Conservation (phyloP, 2,797 vertebrate species). For the Coendou prehensilis region DNA sequence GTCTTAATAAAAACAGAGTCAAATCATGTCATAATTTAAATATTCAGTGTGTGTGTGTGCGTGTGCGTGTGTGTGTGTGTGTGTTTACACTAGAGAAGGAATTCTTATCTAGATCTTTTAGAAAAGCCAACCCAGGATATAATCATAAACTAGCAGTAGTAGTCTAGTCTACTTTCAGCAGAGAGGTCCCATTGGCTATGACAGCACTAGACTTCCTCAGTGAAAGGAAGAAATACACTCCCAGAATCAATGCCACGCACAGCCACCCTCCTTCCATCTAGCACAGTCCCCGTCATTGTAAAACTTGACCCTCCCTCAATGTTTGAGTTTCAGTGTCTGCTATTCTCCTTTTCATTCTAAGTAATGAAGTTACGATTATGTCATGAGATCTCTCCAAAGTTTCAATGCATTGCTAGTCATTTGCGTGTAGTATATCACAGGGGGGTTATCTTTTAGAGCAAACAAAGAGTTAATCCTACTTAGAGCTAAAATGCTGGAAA, state of each 20-base stretch:
- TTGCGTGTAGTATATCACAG: not conserved
- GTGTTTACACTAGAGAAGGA: not conserved
- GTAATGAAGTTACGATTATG: not conserved
- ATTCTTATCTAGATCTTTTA: not conserved
- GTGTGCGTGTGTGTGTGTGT: too few relatives aligned
- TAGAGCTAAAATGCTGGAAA: not conserved
- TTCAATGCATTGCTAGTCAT: not conserved
- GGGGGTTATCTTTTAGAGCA: not conserved
- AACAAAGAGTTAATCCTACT: constrained; percentile 18
- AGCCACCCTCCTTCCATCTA: not conserved
- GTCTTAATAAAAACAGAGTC: not conserved
- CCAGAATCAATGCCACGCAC: not conserved
- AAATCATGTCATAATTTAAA: not conserved
- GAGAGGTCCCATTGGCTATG: not conserved
- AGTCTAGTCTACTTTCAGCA: not conserved
- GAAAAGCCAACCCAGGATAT: not conserved
- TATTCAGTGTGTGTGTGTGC: not conserved
- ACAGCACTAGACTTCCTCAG: not conserved
- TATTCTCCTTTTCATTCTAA: constrained; percentile 50
- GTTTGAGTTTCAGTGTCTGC: not conserved
- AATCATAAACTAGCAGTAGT: not conserved
- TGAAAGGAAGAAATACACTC: not conserved
- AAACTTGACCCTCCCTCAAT: not conserved
- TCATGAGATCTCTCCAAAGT: not conserved
- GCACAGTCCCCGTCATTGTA: not conserved